Evolutionary conservation across 1,140 invertebrate genomes (phyloP).

Genomic region (Aphelinus atriplicis): DNA sequence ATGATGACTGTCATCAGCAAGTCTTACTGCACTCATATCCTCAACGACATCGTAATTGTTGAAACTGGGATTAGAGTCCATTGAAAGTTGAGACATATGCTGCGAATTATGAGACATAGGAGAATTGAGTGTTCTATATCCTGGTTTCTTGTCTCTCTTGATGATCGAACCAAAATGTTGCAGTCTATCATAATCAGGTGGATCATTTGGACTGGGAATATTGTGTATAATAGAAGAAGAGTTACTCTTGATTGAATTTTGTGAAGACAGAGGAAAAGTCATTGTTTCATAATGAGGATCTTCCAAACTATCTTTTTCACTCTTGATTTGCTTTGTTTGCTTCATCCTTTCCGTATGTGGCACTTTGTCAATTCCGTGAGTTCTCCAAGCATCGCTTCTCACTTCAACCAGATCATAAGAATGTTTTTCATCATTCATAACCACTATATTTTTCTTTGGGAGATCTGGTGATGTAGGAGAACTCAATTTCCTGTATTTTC

Average conservation of each 20-base stretch:
- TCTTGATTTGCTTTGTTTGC: conserved; percentile 29
- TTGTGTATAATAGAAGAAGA: conserved; percentile 54
- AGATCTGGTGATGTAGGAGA: conserved; percentile 49
- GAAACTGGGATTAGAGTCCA: conserved; percentile 56
- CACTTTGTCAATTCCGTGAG: conserved; percentile 77
- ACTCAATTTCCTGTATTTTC: conserved; percentile 52
- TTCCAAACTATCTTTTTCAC: conserved; percentile 13
- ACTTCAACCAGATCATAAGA: conserved; percentile 77
- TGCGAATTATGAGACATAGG: conserved; percentile 44
- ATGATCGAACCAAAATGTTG: conserved; percentile 80
- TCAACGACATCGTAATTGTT: conserved; percentile 77
- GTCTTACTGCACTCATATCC: conserved; percentile 72
- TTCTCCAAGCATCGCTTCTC: conserved; percentile 80
- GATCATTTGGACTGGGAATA: conserved; percentile 46
- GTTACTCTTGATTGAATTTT: conserved; percentile 49
- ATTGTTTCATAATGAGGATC: conserved; percentile 59
- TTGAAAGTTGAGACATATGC: conserved; percentile 40
- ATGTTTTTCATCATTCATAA: conserved; percentile 54
- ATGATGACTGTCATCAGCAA: conserved; percentile 81
- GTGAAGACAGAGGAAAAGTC: conserved; percentile 41
- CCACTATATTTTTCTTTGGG: conserved; percentile 52
- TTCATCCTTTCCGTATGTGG: conserved; percentile 70
- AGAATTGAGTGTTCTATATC: conserved; percentile 69
- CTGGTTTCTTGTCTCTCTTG: conserved; percentile 73
- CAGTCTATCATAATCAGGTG: conserved; percentile 77